Evolutionary conservation across 2,797 vertebrate species (phyloP).

Genomic region (Sebastes nivosus): DNA sequence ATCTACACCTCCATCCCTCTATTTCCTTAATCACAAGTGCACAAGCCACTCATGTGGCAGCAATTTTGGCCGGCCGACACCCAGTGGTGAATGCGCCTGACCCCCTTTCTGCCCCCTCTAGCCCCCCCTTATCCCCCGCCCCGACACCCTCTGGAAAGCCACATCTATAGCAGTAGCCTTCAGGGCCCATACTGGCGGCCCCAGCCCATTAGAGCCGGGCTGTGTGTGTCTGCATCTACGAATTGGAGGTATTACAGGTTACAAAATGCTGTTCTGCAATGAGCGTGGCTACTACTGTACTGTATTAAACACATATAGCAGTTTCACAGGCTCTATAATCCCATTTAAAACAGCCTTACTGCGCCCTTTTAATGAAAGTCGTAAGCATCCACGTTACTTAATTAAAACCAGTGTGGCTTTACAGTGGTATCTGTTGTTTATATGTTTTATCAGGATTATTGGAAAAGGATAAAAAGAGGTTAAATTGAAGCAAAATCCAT

Average conservation of each 20-base stretch:
- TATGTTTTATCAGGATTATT: conserved; percentile 53
- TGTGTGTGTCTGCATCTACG: conserved; percentile 16
- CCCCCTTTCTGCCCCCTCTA: conserved; percentile 64
- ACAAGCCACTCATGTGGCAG: conserved; percentile 72
- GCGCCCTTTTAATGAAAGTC: conserved; percentile 44
- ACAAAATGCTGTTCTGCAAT: conserved; percentile 46
- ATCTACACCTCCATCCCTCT: conserved; percentile 18
- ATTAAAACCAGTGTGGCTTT: conserved; percentile 52
- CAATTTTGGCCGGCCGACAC: conserved; percentile 73
- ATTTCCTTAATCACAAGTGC: conserved; percentile 51
- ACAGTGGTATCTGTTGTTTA: conserved; percentile 31
- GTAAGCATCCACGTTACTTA: conserved; percentile 42
- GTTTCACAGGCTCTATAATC: conserved; percentile 47
- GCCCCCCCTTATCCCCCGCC: conserved; percentile 17
- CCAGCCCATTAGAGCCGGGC: conserved; percentile 64
- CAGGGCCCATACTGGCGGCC: conserved; percentile 58
- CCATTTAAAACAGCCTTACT: conserved; percentile 29
- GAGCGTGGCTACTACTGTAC: conserved; percentile 30
- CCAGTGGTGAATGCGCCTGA: conserved; percentile 70
- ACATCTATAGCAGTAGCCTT: conserved; percentile 75
- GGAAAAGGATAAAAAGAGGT: conserved; percentile 45
- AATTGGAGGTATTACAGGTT: conserved; percentile 38
- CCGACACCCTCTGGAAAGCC: conserved; percentile 74
- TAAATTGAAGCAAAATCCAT: conserved; percentile 57
- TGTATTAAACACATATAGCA: conserved; percentile 64